Percentiles rank a stretch among this genome's conserved stretches.
Conservation (phyloP, 2,888 invertebrate species). For the Macrophya annulata region DNA sequence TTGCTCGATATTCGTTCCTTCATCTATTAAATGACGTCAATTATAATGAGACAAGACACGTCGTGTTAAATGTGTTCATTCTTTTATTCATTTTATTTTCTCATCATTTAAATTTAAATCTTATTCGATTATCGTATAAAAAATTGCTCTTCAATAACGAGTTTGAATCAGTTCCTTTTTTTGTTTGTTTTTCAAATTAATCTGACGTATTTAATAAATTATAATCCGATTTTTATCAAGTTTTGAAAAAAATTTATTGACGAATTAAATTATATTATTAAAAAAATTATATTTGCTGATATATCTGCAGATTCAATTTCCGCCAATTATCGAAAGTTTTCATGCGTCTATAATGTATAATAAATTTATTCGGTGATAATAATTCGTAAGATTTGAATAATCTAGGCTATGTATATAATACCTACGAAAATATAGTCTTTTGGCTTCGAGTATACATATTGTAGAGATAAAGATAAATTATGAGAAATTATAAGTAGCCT, state of each 20-base stretch:
- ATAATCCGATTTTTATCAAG: neutral
- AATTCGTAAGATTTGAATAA: constrained; percentile 18
- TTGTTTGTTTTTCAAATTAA: neutral
- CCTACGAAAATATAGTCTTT: neutral
- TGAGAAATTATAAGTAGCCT: neutral
- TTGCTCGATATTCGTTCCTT: neutral
- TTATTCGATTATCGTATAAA: neutral
- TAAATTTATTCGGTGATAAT: constrained; percentile 27
- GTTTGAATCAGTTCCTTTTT: no score
- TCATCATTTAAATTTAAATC: neutral
- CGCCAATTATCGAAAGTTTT: neutral
- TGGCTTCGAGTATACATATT: neutral
- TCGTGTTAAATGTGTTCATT: neutral
- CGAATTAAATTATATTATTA: neutral
- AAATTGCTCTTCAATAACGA: neutral
- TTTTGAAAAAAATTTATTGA: neutral
- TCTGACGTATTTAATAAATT: neutral
- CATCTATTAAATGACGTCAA: constrained; percentile 3
- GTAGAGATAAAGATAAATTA: neutral
- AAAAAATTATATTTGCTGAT: neutral
- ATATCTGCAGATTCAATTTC: neutral
- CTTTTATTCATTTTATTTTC: neutral
- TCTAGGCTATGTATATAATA: neutral
- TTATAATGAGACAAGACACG: constrained; percentile 26
- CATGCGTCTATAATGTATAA: neutral